These are phyloP conservation scores for Hycleus phaleratus DNA, from an alignment of 1,140 invertebrate genomes.

Conservation along the genomic window DNA sequence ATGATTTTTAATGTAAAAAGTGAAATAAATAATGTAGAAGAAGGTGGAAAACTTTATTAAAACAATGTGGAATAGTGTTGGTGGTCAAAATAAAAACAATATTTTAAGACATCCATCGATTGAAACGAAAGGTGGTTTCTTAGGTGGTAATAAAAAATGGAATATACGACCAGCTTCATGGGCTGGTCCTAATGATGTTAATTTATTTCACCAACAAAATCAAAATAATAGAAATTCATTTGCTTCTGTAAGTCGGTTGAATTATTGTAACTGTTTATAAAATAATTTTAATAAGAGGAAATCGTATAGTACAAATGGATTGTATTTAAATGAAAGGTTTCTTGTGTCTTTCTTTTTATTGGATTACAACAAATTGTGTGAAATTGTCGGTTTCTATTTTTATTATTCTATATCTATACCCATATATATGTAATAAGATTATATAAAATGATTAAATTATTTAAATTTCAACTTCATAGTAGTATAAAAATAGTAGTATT, in stretches of 20 bases:
- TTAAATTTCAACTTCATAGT: no score
- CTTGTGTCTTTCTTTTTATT: no score
- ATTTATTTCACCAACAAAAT: conserved; percentile 20
- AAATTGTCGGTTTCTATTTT: not conserved
- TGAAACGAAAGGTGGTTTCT: conserved; percentile 23
- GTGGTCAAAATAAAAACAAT: conserved; percentile 13
- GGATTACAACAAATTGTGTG: no score
- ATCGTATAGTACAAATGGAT: not conserved
- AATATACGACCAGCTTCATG: conserved; percentile 29
- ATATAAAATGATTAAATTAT: no score
- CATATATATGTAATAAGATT: no score
- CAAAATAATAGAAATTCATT: conserved; percentile 11
- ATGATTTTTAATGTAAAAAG: no score
- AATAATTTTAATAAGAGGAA: not conserved
- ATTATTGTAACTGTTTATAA: not conserved
- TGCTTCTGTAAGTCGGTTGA: conserved; percentile 21
- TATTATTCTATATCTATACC: not conserved
- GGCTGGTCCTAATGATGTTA: conserved; percentile 27
- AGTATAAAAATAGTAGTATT: no score
- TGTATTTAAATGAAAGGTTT: not conserved
- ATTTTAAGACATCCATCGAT: conserved; percentile 21
- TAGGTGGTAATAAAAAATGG: conserved; percentile 31
- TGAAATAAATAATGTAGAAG: no score
- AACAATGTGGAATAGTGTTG: conserved; percentile 10
- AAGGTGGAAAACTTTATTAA: not conserved